Conservation (phyloP, 2,113 vertebrate genomes). For the Tapirus terrestris region DNA sequence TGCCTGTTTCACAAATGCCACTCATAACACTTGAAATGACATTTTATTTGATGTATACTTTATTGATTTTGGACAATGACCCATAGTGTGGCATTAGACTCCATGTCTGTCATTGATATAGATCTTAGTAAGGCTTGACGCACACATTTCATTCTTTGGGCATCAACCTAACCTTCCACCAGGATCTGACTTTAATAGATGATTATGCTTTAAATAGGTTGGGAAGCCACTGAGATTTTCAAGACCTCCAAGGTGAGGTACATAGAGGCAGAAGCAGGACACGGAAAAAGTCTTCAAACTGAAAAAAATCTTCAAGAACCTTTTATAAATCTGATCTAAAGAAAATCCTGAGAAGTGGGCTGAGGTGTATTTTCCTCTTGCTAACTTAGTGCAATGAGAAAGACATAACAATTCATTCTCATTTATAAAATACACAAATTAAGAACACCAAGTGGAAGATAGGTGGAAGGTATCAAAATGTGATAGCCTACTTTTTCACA, state of each 20-base stretch:
- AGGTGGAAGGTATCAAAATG: background rate
- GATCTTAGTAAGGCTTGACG: background rate
- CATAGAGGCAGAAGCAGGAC: background rate
- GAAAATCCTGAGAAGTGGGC: background rate
- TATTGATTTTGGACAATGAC: background rate
- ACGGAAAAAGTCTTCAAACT: background rate
- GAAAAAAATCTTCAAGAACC: background rate
- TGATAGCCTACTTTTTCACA: background rate
- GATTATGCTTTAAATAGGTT: background rate
- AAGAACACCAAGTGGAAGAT: conserved; percentile 14
- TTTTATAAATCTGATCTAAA: background rate
- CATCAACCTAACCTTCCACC: background rate
- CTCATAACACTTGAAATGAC: background rate
- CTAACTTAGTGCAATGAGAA: background rate
- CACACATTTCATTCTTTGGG: background rate
- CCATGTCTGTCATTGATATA: background rate
- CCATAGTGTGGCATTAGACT: conserved; percentile 25
- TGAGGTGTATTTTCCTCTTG: background rate
- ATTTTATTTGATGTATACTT: background rate
- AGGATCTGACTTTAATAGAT: background rate
- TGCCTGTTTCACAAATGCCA: conserved; percentile 16
- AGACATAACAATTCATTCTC: conserved; percentile 31
- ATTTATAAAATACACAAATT: conserved; percentile 27
- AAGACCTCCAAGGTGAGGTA: background rate
- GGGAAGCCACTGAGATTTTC: background rate